Conservation (phyloP, 2,113 vertebrate genomes). For the Glareola pratincola region DNA sequence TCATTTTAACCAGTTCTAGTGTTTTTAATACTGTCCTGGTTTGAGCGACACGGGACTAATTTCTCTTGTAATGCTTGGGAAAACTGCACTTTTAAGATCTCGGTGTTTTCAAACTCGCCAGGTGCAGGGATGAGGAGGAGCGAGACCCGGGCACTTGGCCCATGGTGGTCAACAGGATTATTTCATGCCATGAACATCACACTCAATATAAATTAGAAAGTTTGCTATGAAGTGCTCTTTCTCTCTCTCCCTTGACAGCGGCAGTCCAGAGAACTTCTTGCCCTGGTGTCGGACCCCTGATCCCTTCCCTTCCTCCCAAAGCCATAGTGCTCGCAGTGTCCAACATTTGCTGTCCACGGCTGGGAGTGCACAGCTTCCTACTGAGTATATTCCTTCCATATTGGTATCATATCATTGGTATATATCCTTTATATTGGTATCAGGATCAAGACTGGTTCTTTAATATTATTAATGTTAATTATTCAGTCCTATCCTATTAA, state of each 20-base stretch:
- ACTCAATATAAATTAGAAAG: not conserved
- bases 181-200: not conserved
- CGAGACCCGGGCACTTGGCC: not conserved
- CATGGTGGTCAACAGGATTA: not conserved
- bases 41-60: not conserved
- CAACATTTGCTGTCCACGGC: not conserved
- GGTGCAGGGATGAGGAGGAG: not conserved
- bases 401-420: too few species aligned
- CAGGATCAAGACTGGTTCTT: not conserved
- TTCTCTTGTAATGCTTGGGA: not conserved
- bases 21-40: not conserved
- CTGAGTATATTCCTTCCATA: not conserved
- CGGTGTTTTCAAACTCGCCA: not conserved
- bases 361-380: not conserved
- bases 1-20: not conserved
- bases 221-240: not conserved
- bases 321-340: too few species aligned
- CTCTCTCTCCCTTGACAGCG: not conserved
- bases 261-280: not conserved
- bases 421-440: not conserved
- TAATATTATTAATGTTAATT: not conserved
- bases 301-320: not conserved
- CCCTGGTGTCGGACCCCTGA: not conserved
- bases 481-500: not conserved
- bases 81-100: not conserved